Conservation (phyloP, 2,797 vertebrate genomes). For the Acanthornis magna region DNA sequence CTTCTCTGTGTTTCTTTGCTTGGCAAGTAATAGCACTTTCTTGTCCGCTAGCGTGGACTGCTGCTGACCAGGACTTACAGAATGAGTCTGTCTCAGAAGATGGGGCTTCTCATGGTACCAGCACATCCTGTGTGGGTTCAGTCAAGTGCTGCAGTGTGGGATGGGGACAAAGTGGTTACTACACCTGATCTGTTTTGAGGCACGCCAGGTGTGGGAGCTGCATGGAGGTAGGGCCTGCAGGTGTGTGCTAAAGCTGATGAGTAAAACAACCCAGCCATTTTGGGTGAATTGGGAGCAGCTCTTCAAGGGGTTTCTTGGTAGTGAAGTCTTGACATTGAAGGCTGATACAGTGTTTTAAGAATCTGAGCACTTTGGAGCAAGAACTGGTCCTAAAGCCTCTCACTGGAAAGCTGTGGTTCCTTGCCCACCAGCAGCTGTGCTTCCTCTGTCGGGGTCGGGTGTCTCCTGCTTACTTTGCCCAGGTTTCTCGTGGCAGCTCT, state of each 20-base stretch:
- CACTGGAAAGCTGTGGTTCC: neutral
- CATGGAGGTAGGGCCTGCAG: neutral
- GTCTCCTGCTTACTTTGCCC: neutral
- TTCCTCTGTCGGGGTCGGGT: accelerated
- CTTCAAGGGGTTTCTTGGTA: neutral
- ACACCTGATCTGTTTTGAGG: accelerated
- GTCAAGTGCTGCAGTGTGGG: neutral
- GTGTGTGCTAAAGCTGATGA: neutral
- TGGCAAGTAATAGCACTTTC: neutral
- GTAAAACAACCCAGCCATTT: neutral
- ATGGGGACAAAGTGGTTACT: no score
- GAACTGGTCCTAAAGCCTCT: neutral
- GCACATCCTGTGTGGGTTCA: neutral
- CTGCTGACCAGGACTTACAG: accelerated
- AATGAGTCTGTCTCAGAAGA: neutral
- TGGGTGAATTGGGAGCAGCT: neutral
- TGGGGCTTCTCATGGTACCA: accelerated
- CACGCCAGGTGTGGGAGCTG: neutral
- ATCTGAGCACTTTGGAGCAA: neutral
- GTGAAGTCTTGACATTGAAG: accelerated
- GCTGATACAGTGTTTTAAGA: accelerated
- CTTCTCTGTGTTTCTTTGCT: neutral
- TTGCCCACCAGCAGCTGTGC: no score
- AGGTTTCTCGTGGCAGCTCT: neutral
- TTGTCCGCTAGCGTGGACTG: neutral